phyloP scores from a whole-genome alignment of 2,113 vertebrate species.

The Periophthalmodon schlosseri region DNA sequence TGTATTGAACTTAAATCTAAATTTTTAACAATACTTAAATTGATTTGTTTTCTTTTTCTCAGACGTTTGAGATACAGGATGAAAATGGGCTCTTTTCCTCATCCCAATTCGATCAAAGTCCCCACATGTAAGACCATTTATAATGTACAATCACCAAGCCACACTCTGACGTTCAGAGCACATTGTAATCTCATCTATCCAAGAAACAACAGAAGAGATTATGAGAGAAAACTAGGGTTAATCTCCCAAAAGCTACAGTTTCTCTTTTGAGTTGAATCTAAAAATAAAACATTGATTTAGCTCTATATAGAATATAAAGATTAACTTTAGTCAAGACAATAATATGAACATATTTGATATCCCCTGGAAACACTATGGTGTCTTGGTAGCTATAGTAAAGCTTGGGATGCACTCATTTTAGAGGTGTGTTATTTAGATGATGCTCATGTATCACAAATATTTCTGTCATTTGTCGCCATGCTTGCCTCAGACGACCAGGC shows the following conservation, averaged over 20 bases:
- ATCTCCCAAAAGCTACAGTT: constrained; percentile 27
- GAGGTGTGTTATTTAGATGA: constrained; percentile 36
- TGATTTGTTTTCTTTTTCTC: neutral
- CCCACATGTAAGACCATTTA: constrained; percentile 80
- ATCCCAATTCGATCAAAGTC: constrained; percentile 75
- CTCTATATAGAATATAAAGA: neutral
- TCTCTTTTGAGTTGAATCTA: constrained; percentile 6
- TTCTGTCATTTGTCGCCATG: constrained; percentile 79
- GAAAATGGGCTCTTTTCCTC: constrained; percentile 79
- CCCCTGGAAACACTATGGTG: neutral
- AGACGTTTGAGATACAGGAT: constrained; percentile 88
- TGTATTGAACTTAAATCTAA: neutral
- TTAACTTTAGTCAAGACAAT: neutral
- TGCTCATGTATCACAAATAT: neutral
- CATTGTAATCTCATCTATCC: constrained; percentile 20
- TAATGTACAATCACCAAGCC: constrained; percentile 13
- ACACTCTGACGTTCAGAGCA: neutral
- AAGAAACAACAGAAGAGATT: constrained; percentile 36
- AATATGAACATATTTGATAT: neutral
- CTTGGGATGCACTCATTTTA: neutral
- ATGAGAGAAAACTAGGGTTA: constrained; percentile 35
- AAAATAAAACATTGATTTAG: neutral
- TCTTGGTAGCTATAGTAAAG: neutral
- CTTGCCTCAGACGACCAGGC: constrained; percentile 87
- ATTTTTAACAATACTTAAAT: neutral